A percentile compares a stretch with the other conserved stretches of the same genome.
Conservation (phyloP, 1,140 invertebrate genomes). For the Bombus breviceps region DNA sequence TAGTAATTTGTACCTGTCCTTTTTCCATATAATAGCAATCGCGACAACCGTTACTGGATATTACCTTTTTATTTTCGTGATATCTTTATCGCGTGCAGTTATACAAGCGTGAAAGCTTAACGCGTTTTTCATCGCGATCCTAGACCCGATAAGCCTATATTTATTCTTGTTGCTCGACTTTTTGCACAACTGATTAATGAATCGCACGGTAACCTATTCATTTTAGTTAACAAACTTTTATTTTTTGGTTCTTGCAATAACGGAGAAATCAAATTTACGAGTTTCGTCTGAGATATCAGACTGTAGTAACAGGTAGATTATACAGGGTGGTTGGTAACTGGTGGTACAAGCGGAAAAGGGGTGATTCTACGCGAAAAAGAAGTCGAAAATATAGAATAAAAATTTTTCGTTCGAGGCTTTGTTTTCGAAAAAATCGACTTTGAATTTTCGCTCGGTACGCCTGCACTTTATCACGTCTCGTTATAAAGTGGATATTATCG, state of each 20-base stretch:
- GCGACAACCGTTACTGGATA: not conserved
- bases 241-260: not conserved
- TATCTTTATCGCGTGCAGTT: not conserved
- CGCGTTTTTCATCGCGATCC: not conserved
- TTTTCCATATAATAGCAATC: constrained; percentile 3
- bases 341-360: too few relatives aligned
- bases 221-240: not conserved
- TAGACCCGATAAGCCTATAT: not conserved
- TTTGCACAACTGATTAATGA: not conserved
- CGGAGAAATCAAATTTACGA: not conserved
- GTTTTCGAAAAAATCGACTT: too few relatives aligned
- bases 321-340: too few relatives aligned
- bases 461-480: too few relatives aligned
- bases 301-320: not conserved
- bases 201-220: not conserved
- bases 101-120: constrained; percentile 2
- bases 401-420: too few relatives aligned
- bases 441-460: too few relatives aligned
- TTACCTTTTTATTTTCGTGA: constrained; percentile 11
- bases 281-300: not conserved
- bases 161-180: not conserved
- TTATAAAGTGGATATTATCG: too few relatives aligned
- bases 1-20: constrained; percentile 20
- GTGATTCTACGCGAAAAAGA: too few relatives aligned
- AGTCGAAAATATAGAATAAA: too few relatives aligned